Evolutionary conservation across 1,140 invertebrate species (phyloP), one percentile per base, ranked within the genome.

Genomic region (Cardiocondyla obscurior): DNA sequence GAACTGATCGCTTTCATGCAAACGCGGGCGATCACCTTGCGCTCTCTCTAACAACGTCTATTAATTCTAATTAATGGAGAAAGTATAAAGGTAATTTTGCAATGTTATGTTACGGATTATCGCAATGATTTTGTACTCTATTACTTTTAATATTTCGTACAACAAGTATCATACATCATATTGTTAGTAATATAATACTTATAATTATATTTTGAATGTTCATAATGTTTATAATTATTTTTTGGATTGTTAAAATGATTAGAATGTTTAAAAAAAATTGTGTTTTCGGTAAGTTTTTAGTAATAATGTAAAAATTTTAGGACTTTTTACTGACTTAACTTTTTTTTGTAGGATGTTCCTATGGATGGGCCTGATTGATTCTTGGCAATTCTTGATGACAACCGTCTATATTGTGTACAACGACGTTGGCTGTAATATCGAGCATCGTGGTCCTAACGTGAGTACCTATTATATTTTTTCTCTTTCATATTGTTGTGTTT

Each of bases 31-130:
- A 85, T 85, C 58, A 70, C 53, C n/a, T 57, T 51, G 46, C 44
- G 30, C 82, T 16, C 84, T 79, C 81, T 73, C 85, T 83, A 77
- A 83, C 57, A 86, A 83, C 64, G 8, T 46, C 81, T 64, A 89
- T 89, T 90, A 84, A 88, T 88, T 81, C 85, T 89, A 90, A 90
- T 90, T 90, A 90, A 69, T 46, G 81, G 85, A 74, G 88, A 89
- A 88, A 90, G 87, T 83, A 51, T 58, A 42, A 86, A 77, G 28
- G 10, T 55, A 86, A 86, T 86, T 72, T 25, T 51, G 8, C 72
- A 28, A 46, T 46, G 42, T 76, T 72, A 62, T 25, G 28, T 25
- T 25, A 22, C 25, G 67, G 46, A 73, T 2, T n/a, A 51, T 49
- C 51, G 16, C 30, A 49, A 86, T 57, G 19, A 30, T 19, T 42